Conservation (phyloP, 2,797 vertebrate genomes). For the Anguilla marmorata region DNA sequence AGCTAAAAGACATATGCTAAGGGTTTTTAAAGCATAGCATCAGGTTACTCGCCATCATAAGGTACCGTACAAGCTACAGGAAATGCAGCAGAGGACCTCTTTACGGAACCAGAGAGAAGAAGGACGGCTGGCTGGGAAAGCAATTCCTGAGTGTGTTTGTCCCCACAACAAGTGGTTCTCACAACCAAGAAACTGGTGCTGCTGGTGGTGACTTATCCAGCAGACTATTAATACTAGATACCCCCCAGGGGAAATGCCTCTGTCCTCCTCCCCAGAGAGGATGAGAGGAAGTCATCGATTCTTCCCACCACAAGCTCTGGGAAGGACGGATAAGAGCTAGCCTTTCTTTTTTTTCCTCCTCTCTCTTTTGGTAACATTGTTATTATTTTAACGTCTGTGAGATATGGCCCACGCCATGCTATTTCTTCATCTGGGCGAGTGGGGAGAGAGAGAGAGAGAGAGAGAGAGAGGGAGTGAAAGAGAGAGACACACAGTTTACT, state of each 20-base stretch:
- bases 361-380: slow-evolving; percentile 60
- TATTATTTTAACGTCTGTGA: slow-evolving; percentile 58
- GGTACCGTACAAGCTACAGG: slow-evolving; percentile 24
- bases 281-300: slow-evolving; percentile 71
- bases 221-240: slow-evolving; percentile 64
- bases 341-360: slow-evolving; percentile 40
- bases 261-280: slow-evolving; percentile 58
- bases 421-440: slow-evolving; percentile 56
- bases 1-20: slow-evolving; percentile 39
- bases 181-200: slow-evolving; percentile 50
- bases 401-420: slow-evolving; percentile 48
- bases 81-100: slow-evolving; percentile 51
- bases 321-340: slow-evolving; percentile 56
- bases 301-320: slow-evolving; percentile 70
- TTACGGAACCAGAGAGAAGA: background rate
- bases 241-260: slow-evolving; percentile 44
- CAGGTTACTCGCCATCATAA: slow-evolving; percentile 46
- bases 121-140: slow-evolving; percentile 42
- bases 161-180: slow-evolving; percentile 53
- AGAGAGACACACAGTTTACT: slow-evolving; percentile 30
- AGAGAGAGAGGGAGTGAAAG: background rate
- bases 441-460: slow-evolving; percentile 14
- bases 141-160: slow-evolving; percentile 57
- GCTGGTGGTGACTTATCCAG: slow-evolving; percentile 54
- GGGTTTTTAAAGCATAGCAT: slow-evolving; percentile 50